These are phyloP conservation scores for Auanema freiburgensis DNA, from an alignment of 2,888 invertebrate species.

Conservation along the genomic window DNA sequence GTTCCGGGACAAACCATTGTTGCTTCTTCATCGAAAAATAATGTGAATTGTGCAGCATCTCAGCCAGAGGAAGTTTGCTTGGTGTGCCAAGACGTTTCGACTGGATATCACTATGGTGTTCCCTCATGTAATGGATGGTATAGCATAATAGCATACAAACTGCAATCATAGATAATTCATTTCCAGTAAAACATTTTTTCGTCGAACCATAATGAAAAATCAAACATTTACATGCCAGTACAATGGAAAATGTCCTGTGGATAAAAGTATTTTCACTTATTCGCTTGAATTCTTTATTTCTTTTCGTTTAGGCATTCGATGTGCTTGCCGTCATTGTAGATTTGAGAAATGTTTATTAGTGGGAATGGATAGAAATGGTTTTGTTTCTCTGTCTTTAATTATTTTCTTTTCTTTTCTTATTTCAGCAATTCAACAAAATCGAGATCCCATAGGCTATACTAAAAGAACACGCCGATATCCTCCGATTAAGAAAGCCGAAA, in stretches of 20 bases:
- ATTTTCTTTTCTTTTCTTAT: conserved; percentile 2
- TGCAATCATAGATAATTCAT: background rate
- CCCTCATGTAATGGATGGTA: conserved; percentile 62
- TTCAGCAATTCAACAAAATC: conserved; percentile 62
- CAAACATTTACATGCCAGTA: conserved; percentile 60
- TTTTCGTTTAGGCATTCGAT: conserved; percentile 50
- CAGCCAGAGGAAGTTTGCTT: conserved; percentile 49
- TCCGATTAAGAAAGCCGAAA: conserved; percentile 38
- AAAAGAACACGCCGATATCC: conserved; percentile 62
- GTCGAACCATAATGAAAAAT: conserved; percentile 63
- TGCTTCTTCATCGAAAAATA: no score
- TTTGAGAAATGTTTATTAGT: conserved; percentile 52
- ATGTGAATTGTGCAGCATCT: conserved; percentile 19
- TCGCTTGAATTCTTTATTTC: conserved; percentile 3
- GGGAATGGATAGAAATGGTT: conserved; percentile 53
- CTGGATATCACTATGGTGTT: conserved; percentile 61
- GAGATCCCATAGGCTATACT: conserved; percentile 63
- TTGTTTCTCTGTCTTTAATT: background rate
- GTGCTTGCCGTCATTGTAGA: conserved; percentile 62
- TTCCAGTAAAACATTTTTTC: conserved; percentile 62
- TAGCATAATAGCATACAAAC: no score
- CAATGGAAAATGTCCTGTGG: conserved; percentile 54
- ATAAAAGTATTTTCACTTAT: conserved; percentile 37
- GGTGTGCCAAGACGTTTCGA: conserved; percentile 57
- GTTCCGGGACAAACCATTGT: no score